Conservation (phyloP, 2,888 invertebrate species). For the Sarcophaga rosellei region DNA sequence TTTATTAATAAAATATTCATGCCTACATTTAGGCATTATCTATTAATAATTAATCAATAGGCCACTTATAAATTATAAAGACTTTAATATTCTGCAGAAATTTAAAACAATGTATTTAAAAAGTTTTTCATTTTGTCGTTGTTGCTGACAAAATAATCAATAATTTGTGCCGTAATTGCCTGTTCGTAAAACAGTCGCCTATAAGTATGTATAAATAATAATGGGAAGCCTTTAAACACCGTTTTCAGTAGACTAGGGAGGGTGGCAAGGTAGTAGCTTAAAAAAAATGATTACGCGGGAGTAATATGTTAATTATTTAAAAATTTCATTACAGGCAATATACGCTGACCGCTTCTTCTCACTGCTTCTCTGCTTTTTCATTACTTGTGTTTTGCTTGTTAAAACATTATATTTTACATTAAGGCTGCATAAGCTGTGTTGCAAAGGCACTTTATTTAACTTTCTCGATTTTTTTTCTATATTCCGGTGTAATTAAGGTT, state of each 20-base stretch:
- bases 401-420: slow-evolving; percentile 12
- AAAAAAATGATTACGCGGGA: slow-evolving; percentile 4
- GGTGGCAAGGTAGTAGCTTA: not conserved
- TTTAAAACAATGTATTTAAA: not conserved
- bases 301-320: slow-evolving; percentile 44
- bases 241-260: too few relatives aligned
- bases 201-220: not conserved
- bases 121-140: too few relatives aligned
- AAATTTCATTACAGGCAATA: slow-evolving; percentile 20
- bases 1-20: slow-evolving; percentile 10
- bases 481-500: slow-evolving; percentile 45
- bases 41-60: slow-evolving; percentile 23
- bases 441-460: not conserved
- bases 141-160: slow-evolving; percentile 40
- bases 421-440: not conserved
- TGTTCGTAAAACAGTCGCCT: slow-evolving; percentile 22
- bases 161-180: slow-evolving; percentile 62
- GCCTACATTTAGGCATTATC: slow-evolving; percentile 15
- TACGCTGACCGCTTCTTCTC: not conserved
- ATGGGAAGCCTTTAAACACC: not conserved
- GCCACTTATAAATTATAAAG: not conserved
- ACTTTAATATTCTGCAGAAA: not conserved
- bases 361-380: not conserved
- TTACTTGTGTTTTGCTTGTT: not conserved
- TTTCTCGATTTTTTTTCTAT: not conserved